A percentile compares a stretch with the other conserved stretches of the same genome.
Evolutionary conservation across 2,113 vertebrate genomes (phyloP).

Genomic region (Dolichallabes microphthalmus): DNA sequence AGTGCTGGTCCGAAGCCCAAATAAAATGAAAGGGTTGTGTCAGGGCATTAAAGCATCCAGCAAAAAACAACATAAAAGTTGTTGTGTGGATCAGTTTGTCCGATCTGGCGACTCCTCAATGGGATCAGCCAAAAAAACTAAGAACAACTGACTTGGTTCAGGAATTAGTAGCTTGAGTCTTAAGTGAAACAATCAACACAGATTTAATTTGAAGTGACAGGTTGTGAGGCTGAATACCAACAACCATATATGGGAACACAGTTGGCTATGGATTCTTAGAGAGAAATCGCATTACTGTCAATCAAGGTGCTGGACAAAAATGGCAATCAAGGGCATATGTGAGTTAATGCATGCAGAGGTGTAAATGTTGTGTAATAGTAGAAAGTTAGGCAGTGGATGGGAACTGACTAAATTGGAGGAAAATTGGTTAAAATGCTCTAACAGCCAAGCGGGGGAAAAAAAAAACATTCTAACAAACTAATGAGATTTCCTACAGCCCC

Average conservation of each 20-base stretch:
- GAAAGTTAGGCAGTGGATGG: neutral
- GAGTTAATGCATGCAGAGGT: neutral
- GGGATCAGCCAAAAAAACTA: too few species aligned
- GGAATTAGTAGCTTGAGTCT: neutral
- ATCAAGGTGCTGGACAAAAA: too few species aligned
- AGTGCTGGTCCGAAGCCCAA: too few species aligned
- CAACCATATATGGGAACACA: neutral
- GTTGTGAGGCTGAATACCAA: neutral
- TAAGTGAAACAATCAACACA: neutral
- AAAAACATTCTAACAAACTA: neutral
- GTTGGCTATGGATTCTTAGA: neutral
- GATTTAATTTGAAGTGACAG: neutral
- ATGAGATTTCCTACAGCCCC: neutral
- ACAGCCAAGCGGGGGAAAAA: neutral
- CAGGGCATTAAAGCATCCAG: too few species aligned
- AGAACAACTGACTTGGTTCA: neutral
- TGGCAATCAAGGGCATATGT: neutral
- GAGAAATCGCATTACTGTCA: neutral
- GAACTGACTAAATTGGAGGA: neutral
- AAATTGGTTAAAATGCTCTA: neutral
- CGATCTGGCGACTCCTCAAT: too few species aligned
- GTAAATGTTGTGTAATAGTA: neutral
- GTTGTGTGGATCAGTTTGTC: too few species aligned
- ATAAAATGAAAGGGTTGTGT: too few species aligned
- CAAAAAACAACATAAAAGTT: too few species aligned